Evolutionary conservation across 1,140 invertebrate species (phyloP), one percentile per base, ranked within the genome.

Genomic region (Drosophila saltans): DNA sequence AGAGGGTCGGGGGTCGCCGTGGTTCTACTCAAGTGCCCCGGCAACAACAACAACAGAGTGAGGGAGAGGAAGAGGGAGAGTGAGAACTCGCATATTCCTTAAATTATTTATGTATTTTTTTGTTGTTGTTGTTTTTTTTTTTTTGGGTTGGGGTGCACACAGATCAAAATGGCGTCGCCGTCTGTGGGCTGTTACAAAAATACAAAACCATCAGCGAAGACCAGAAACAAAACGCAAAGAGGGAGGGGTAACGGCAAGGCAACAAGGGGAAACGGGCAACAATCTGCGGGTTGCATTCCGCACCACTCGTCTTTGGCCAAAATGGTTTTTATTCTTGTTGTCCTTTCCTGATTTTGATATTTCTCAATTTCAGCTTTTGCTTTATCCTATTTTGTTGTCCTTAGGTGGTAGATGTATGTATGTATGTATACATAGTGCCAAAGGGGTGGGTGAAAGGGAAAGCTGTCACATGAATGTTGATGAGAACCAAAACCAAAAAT

Each of bases 241-340:
- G 36, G 28, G 28, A n/a, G 24, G 36, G 28, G 52, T n/a, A 69
- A 39, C 3, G 21, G 10, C 21, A 41, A 58, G 1, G 28, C 3
- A 36, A 24, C 45, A 45, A 30, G 3, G 5, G 58, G 6, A 59
- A 57, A 60, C 21, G 60, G 41, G 62, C 63, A 30, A 62, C 62
- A 76, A 76, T 76, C 76, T 79, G 76, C 69, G 76, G 76, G 73
- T 76, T 79, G 69, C 76, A 79, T 48, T 66, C 60, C 73, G 72
- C 68, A 78, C 76, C 76, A 73, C 76, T 69, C 69, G 16, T 68
- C 73, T 72, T 72, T 79, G 76, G 76, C 76, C 73, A 79, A 79
- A 79, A 79, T 79, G 76, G 76, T 78, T 78, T 62, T 71, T 69
- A 10, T 69, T 62, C 10, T 57, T 56, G 55, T 55, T 36, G 16